Evolutionary conservation across 2,797 vertebrate species (phyloP), one percentile per base, ranked within the genome.

Genomic region (Syndactyla subalaris): DNA sequence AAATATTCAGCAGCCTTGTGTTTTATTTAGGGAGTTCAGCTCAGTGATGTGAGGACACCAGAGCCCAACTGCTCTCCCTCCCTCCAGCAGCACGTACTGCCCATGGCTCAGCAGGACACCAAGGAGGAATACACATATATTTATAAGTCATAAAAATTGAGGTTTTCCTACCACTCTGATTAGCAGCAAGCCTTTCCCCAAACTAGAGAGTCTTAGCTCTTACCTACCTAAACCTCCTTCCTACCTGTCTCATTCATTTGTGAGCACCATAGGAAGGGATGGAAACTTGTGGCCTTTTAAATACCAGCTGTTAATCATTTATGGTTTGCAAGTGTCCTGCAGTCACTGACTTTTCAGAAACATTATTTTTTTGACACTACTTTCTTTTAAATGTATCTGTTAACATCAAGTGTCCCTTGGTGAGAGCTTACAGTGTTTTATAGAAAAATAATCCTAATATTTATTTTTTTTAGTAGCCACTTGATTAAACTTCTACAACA

Each of bases 1-100:
- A 85, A 93, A 94, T 59, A 49, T 77, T 78, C 30, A 91, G 45
- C 49, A 71, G 75, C 38, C 14, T 6, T 8, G 1, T 82, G 67
- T 95, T 95, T 95, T 91, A 76, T 88, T 91, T 45, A 67, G 80
- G 26, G 71, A 93, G 71, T 49, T 77, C 67, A 85, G 29, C 32
- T 78, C 55, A 29, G 83, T 1, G 0, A 52, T n/a, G 34, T 30
- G 45, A 91, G 87, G 88, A 72, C 65, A 43, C 49, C 3, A 52
- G 43, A 67, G 43, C 14, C 13, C 0, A 0, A 20, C 52, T 26
- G 32, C 24, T 55, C 51, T 61, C 41, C 52, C 48, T 71, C 48
- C 34, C 54, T 45, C 48, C 3, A 7, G 48, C 59, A 91, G 24
- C 3, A 0, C 2, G 0, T 1, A 1, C 68, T 11, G 7, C 58